Evolutionary conservation across 35 echinoderm and acorn worm species (phyloP), one percentile per base, ranked within the genome.

Genomic region (Chiridota heheva): DNA sequence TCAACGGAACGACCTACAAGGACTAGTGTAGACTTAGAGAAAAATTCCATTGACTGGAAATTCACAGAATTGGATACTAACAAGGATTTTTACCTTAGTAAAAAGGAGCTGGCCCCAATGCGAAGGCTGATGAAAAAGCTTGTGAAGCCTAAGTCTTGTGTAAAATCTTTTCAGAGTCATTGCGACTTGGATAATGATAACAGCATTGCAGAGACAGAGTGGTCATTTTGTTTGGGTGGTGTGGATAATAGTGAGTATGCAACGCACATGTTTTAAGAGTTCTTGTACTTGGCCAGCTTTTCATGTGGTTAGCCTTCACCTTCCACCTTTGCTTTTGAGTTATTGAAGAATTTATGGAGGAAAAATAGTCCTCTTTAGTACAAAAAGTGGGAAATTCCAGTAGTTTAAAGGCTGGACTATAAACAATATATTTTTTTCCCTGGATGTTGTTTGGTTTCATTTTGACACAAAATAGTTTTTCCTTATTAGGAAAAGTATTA

Each of bases 211-310:
- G 29, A 58, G 4, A 78, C 51, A 34, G 75, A 78, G 53, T 78
- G 75, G 75, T n/a, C 62, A 10, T 78, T 78, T 57, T 78, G 75
- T 30, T 62, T 78, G 35, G 75, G 75, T 60, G 75, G 75, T 20
- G 73, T 58, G 27, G 75, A 78, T 78, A n/a, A 53, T 53, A 78
- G 75, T 78, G 75, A 78, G 75, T 78, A 78, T 78, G 75, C 75
- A 78, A 60, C 34, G 27, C 48, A 33, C 75, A 27, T 62, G 70
- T 33, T 42, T 42, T 39, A n/a, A 58, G 29, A 36, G 75, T 78
- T 78, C 75, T 78, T 78, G 75, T 78, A 78, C 75, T 78, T 78
- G 75, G 62, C 75, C 75, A 58, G 38, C 75, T 60, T 57, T 78
- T 78, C 75, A 60, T 22, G 35, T n/a, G n/a, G 34, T 25, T 33